phyloP scores from a whole-genome alignment of 1,140 invertebrate genomes.

The Lepeophtheirus salmonis region DNA sequence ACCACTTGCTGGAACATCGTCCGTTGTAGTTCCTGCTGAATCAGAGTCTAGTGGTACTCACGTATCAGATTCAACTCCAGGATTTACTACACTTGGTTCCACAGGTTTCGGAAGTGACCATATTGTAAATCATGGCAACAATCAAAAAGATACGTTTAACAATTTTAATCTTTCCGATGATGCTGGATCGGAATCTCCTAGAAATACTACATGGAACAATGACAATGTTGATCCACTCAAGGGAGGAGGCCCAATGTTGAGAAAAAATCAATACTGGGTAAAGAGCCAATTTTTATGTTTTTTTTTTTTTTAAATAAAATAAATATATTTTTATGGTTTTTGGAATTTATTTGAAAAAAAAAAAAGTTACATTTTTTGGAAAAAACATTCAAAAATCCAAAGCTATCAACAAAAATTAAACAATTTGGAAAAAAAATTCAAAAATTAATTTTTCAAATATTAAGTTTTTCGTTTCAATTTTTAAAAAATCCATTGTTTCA shows the following conservation, averaged over 20 bases:
- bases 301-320: too few species aligned
- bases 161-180: background rate
- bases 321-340: too few species aligned
- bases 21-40: background rate
- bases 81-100: background rate
- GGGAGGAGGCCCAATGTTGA: slow-evolving; percentile 8
- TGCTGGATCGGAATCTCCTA: background rate
- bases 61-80: background rate
- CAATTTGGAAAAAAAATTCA: too few species aligned
- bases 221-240: background rate
- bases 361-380: too few species aligned
- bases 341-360: too few species aligned
- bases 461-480: too few species aligned
- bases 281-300: too few species aligned
- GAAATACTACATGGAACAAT: background rate
- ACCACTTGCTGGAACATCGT: background rate
- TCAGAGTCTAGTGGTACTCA: slow-evolving; percentile 1
- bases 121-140: background rate
- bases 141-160: background rate
- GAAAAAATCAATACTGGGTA: slow-evolving; percentile 18
- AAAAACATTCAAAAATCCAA: too few species aligned
- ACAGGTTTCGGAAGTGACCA: background rate
- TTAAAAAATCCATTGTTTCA: too few species aligned
- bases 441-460: too few species aligned
- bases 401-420: too few species aligned